Evolutionary conservation across 1,140 invertebrate species (phyloP).

Genomic region (Zaprionus vittiger): DNA sequence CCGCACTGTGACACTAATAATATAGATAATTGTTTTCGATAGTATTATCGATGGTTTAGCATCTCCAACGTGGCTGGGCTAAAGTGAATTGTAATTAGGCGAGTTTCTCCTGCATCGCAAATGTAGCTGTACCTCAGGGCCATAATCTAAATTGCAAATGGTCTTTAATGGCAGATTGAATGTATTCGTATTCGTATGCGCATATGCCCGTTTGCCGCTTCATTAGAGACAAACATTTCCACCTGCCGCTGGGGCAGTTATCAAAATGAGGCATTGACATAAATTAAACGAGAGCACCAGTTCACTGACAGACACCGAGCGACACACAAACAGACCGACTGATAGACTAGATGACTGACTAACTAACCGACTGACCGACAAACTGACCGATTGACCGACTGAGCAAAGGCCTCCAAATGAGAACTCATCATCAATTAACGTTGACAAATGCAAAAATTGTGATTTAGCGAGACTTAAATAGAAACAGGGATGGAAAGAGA

Average conservation of each 20-base stretch:
- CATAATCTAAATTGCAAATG: slow-evolving; percentile 56
- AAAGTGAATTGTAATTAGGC: slow-evolving; percentile 29
- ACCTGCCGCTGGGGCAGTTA: slow-evolving; percentile 47
- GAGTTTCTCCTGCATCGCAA: slow-evolving; percentile 15
- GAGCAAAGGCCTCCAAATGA: slow-evolving; percentile 57
- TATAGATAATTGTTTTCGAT: slow-evolving; percentile 8
- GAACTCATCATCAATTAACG: slow-evolving; percentile 74
- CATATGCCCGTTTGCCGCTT: slow-evolving; percentile 54
- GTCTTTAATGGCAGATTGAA: slow-evolving; percentile 45
- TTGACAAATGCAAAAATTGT: slow-evolving; percentile 66
- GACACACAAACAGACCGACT: too few species aligned
- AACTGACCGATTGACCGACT: slow-evolving; percentile 31
- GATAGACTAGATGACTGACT: slow-evolving; percentile 8
- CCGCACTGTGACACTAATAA: not conserved
- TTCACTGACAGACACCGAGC: slow-evolving; percentile 11
- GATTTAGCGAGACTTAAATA: slow-evolving; percentile 4
- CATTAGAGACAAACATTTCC: slow-evolving; percentile 59
- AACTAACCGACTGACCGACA: slow-evolving; percentile 10
- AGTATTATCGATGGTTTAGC: slow-evolving; percentile 5
- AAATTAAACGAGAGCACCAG: slow-evolving; percentile 64
- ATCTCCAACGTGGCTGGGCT: slow-evolving; percentile 1
- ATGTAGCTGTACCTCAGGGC: slow-evolving; percentile 35
- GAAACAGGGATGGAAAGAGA: not conserved
- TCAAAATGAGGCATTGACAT: slow-evolving; percentile 71
- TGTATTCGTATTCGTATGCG: slow-evolving; percentile 24